A percentile compares a stretch with the other conserved stretches of the same genome.
These are phyloP conservation scores for Cantharis rustica DNA, from an alignment of 2,888 invertebrate species.

Conservation along the genomic window DNA sequence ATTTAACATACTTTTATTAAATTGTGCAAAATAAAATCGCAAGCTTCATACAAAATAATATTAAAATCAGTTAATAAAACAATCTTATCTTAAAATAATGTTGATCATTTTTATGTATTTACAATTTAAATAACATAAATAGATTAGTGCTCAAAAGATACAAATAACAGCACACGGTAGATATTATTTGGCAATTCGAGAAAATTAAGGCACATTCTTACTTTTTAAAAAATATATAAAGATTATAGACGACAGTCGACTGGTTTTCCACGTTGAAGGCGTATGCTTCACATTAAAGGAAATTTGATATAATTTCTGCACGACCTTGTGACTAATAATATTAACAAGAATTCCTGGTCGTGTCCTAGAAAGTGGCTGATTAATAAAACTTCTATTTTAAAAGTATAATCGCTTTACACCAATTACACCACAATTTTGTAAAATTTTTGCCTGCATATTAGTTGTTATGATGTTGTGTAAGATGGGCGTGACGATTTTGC, in stretches of 20 bases:
- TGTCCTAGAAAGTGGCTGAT: slow-evolving; percentile 18
- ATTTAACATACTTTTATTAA: background rate
- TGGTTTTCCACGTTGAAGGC: slow-evolving; percentile 14
- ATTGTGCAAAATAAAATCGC: background rate
- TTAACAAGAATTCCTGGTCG: slow-evolving; percentile 13
- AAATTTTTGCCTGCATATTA: slow-evolving; percentile 39
- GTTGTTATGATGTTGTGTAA: slow-evolving; percentile 36
- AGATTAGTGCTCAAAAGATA: background rate
- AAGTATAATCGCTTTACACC: slow-evolving; percentile 31
- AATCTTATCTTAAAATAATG: background rate
- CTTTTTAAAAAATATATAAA: slow-evolving; percentile 14
- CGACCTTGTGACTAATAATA: slow-evolving; percentile 14
- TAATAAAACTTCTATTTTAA: slow-evolving; percentile 30
- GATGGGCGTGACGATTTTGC: slow-evolving; percentile 39
- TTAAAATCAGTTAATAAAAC: background rate
- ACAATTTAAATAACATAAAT: background rate
- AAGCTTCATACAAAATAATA: background rate
- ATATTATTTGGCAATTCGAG: slow-evolving; percentile 27
- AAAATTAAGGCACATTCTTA: slow-evolving; percentile 26
- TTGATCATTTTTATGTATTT: background rate
- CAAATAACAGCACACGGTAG: background rate
- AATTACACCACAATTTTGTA: slow-evolving; percentile 25
- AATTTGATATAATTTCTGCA: slow-evolving; percentile 3
- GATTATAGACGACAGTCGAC: slow-evolving; percentile 14
- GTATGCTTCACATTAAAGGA: slow-evolving; percentile 10